Percentiles rank a stretch among this genome's conserved stretches.
Conservation (phyloP, 2,113 vertebrate species). For the Catharus bicknelli region DNA sequence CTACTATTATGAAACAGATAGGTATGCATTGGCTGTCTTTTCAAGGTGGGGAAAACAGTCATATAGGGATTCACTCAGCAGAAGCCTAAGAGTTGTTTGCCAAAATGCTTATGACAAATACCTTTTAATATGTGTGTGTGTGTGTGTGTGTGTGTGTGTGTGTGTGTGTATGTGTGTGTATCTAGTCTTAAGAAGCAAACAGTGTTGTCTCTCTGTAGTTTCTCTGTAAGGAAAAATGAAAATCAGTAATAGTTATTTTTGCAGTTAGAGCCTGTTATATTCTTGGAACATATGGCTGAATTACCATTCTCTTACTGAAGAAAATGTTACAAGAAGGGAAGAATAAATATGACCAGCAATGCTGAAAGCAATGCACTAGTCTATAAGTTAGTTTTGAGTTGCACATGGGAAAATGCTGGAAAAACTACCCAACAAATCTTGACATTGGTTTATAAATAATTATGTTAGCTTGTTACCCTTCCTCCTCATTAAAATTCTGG, state of each 20-base stretch:
- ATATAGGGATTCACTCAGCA: background rate
- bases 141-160: background rate
- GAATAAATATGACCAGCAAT: background rate
- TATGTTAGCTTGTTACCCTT: background rate
- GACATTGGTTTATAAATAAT: background rate
- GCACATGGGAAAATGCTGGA: background rate
- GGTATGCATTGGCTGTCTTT: background rate
- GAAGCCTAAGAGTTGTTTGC: background rate
- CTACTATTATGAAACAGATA: background rate
- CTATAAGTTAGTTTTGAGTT: background rate
- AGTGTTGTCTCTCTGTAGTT: background rate
- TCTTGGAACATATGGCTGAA: slow-evolving; percentile 13
- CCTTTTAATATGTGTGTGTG: background rate
- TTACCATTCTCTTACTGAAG: background rate
- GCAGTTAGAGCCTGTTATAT: background rate
- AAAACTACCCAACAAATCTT: background rate
- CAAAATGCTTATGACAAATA: background rate
- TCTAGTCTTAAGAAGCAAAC: background rate
- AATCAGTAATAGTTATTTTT: slow-evolving; percentile 22
- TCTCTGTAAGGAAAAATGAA: slow-evolving; percentile 11
- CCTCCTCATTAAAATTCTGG: background rate
- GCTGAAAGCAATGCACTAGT: background rate
- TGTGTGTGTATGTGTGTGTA: background rate
- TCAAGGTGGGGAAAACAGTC: background rate
- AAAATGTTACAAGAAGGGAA: slow-evolving; percentile 3